Evolutionary conservation across 2,113 vertebrate species (phyloP), one percentile per base, ranked within the genome.

Genomic region (Gallinago paraguaiae): DNA sequence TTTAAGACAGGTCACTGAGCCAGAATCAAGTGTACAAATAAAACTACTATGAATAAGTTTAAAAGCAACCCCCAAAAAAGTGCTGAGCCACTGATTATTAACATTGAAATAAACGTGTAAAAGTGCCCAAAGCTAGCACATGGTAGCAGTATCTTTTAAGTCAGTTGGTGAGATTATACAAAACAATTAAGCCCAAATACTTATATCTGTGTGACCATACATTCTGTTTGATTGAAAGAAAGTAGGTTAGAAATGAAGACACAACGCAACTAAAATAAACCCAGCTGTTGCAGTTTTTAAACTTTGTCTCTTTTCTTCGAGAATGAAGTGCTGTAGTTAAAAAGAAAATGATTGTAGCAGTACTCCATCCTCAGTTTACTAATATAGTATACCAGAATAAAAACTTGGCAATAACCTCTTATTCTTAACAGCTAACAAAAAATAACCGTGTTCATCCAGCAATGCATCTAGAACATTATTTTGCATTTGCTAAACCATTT

Each of bases 51-150:
- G 98, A 92, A 89, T 96, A 97, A 95, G 90, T 96, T 97, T 96
- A 96, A 97, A 97, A 98, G 98, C 95, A 97, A 98, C 98, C 98
- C 79, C 91, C 17, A 98, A 95, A 97, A 97, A 63, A 97, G 98
- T 98, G 95, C 95, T 98, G 97, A 98, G 96, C 94, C 97, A 98
- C 98, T 97, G 67, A 98, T 98, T 98, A 97, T 97, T 97, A 99
- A 98, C 98, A 98, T 98, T 98, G 98, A 98, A 98, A 95, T 97
- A 98, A 98, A 98, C 97, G 98, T 99, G 98, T 98, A 97, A 98
- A 99, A 98, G 97, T 99, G 98, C 98, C 98, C 97, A 97, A 97
- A 98, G 98, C 98, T 95, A 97, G 95, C 97, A 97, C 93, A 96
- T 96, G 96, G 95, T 93, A 96, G 98, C 96, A 97, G 80, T 97